Evolutionary conservation across 2,113 vertebrate genomes (phyloP).

Genomic region (Irena cyanogastra): DNA sequence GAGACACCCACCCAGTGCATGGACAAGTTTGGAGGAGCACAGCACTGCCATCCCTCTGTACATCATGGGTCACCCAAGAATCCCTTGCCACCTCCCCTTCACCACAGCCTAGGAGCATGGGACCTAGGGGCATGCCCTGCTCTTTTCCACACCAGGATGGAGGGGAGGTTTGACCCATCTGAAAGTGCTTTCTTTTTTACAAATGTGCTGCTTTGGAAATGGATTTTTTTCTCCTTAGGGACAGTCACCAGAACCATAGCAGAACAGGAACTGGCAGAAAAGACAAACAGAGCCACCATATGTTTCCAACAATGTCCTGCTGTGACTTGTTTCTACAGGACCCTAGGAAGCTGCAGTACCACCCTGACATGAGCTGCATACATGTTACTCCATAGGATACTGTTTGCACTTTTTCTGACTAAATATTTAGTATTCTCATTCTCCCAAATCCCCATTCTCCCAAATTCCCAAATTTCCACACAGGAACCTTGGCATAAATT

Average conservation of each 20-base stretch:
- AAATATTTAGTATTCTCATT: neutral
- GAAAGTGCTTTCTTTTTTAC: neutral
- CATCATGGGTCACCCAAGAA: neutral
- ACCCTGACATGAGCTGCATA: neutral
- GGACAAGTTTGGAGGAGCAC: neutral
- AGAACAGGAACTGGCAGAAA: neutral
- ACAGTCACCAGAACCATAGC: neutral
- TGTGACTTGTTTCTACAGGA: neutral
- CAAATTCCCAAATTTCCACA: neutral
- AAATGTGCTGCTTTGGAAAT: neutral
- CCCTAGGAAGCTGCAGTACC: neutral
- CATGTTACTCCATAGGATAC: neutral
- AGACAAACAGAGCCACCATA: neutral
- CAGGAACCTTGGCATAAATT: neutral
- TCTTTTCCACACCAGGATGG: neutral
- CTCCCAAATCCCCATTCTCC: neutral
- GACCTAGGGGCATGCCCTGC: no score
- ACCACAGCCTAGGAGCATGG: neutral
- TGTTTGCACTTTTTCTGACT: neutral
- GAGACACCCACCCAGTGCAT: no score
- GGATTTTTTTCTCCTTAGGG: neutral
- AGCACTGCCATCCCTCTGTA: neutral
- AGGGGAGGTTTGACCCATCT: neutral
- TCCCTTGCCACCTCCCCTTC: fast-evolving
- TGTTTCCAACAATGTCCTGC: neutral